These are phyloP conservation scores for Drosophila mauritiana DNA, from an alignment of 1,140 invertebrate genomes.

Conservation along the genomic window DNA sequence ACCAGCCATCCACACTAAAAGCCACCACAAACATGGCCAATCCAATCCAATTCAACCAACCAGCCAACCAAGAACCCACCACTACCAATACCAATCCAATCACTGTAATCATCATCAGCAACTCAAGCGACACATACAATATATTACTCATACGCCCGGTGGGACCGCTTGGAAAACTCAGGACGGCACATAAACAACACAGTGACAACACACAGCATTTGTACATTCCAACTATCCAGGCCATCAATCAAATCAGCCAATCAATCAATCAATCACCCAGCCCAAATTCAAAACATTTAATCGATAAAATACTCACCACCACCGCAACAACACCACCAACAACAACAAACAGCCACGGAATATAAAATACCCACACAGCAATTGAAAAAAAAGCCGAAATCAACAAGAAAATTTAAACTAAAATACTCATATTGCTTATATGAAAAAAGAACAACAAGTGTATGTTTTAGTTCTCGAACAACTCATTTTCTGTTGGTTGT, in stretches of 20 bases:
- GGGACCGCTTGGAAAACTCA: slow-evolving; percentile 19
- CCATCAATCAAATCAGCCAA: slow-evolving; percentile 50
- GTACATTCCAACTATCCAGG: slow-evolving; percentile 51
- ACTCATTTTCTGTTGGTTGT: slow-evolving; percentile 65
- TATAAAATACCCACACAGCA: slow-evolving; percentile 33
- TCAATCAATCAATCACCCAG: slow-evolving; percentile 44
- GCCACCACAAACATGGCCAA: slow-evolving; percentile 62
- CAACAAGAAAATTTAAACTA: slow-evolving; percentile 66
- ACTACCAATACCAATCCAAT: slow-evolving; percentile 7
- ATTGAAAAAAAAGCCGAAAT: slow-evolving; percentile 46
- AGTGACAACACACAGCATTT: slow-evolving; percentile 50
- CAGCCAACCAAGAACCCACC: slow-evolving; percentile 7
- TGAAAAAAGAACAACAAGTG: slow-evolving; percentile 47
- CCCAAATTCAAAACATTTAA: slow-evolving; percentile 62
- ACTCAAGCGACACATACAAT: slow-evolving; percentile 25
- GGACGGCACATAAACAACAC: slow-evolving; percentile 29
- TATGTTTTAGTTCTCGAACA: slow-evolving; percentile 60
- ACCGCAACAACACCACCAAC: slow-evolving; percentile 11
- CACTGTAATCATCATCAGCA: slow-evolving; percentile 37
- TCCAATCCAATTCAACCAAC: slow-evolving; percentile 14
- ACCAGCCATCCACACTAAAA: slow-evolving; percentile 42
- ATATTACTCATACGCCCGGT: slow-evolving; percentile 58
- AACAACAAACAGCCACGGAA: slow-evolving; percentile 25
- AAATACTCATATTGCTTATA: slow-evolving; percentile 58
- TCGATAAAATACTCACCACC: slow-evolving; percentile 55